Percentiles rank a stretch among this genome's conserved stretches.
phyloP scores from a whole-genome alignment of 2,888 invertebrate genomes.

The Disparrhopalites patrizii region DNA sequence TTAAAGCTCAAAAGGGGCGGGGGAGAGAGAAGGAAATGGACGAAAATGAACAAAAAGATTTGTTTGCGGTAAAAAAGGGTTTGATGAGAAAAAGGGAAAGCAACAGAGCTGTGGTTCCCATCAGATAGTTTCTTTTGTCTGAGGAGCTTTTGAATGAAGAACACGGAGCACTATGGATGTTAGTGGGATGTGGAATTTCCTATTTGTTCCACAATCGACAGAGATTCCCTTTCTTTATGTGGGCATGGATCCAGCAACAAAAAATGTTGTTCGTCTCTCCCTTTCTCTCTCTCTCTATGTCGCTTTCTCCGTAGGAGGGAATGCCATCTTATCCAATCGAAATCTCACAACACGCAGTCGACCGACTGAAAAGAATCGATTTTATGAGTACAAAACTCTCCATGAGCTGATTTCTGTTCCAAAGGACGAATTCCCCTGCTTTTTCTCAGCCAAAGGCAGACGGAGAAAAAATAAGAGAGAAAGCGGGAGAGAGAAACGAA shows the following conservation, averaged over 20 bases:
- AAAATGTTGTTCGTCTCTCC: not conserved
- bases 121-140: not conserved
- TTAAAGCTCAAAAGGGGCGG: too few species aligned
- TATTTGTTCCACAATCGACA: not conserved
- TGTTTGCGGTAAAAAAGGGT: not conserved
- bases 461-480: too few species aligned
- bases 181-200: not conserved
- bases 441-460: too few species aligned
- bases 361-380: conserved; percentile 33
- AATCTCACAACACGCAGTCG: conserved; percentile 31
- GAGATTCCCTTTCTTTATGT: too few species aligned
- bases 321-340: conserved; percentile 28
- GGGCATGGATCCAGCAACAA: too few species aligned
- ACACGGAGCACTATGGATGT: not conserved
- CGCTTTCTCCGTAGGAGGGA: not conserved
- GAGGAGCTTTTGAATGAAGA: not conserved
- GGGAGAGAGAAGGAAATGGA: not conserved
- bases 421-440: conserved; percentile 5
- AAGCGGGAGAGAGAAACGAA: too few species aligned
- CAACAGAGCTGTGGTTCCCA: not conserved
- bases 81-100: not conserved
- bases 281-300: not conserved
- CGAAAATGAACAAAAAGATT: not conserved
- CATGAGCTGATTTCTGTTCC: conserved; percentile 24
- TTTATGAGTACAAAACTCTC: conserved; percentile 28